A percentile compares a stretch with the other conserved stretches of the same genome.
phyloP scores from a whole-genome alignment of 1,140 invertebrate species.

The Schlechtendalia chinensis region DNA sequence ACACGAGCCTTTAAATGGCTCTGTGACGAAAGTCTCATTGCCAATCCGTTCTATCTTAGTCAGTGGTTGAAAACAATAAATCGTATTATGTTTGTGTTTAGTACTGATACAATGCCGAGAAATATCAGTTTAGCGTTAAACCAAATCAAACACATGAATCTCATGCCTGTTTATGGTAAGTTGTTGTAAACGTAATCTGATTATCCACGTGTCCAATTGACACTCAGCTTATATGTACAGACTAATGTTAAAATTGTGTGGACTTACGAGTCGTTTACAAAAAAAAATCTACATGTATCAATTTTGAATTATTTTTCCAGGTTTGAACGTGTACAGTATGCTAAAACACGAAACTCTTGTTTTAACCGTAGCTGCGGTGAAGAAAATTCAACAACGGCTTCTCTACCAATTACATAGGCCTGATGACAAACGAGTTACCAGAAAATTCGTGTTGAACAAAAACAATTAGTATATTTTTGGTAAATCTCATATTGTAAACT shows the following conservation, averaged over 20 bases:
- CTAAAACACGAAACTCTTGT: constrained; percentile 94
- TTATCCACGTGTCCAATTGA: no score
- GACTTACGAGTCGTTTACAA: no score
- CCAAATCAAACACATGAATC: constrained; percentile 75
- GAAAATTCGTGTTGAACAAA: constrained; percentile 52
- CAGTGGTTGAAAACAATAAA: no score
- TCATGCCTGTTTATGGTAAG: constrained; percentile 92
- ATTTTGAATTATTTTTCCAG: constrained; percentile 54
- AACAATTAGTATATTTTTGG: constrained; percentile 10
- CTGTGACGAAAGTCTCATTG: no score
- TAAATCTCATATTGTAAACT: not conserved
- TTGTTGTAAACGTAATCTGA: not conserved
- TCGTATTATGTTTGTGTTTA: constrained; percentile 55
- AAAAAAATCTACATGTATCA: no score
- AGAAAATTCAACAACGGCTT: constrained; percentile 82
- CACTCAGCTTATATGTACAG: no score
- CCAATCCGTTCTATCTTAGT: no score
- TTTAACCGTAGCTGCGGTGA: constrained; percentile 78
- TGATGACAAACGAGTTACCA: constrained; percentile 56
- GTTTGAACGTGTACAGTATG: constrained; percentile 85
- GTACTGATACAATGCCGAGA: constrained; percentile 78
- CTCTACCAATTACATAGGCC: constrained; percentile 73
- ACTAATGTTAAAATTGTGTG: no score
- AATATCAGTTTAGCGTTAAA: constrained; percentile 82
- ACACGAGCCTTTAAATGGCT: no score